Evolutionary conservation across 2,113 vertebrate genomes (phyloP), one percentile per base, ranked within the genome.

Genomic region (Labeo catla): DNA sequence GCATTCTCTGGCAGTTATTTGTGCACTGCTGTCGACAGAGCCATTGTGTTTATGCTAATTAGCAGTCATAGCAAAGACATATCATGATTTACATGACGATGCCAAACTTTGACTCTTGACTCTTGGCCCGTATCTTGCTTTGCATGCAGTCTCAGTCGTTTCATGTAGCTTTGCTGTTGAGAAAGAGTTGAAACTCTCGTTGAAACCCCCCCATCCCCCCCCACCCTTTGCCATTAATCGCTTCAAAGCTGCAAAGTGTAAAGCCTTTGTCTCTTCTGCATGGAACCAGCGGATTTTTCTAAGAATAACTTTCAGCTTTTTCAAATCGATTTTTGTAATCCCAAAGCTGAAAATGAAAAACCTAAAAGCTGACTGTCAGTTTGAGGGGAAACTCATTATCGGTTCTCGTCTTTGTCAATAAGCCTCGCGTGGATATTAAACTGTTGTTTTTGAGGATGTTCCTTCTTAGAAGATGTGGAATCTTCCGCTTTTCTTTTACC

Each of bases 151-250:
- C 50, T 54, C 52, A 54, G 52, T 13, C 50, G 50, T 54, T 54
- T 52, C 4, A 52, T 52, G 50, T 15, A 15, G 50, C 50, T 52
- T 52, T 52, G 50, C 50, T 54, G 52, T 6, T 16, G 47, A 54
- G 49, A 50, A 12, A 50, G 52, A 54, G 54, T n/a, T 91, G 50
- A 8, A 72, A 59, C 86, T 86, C n/a, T n/a, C n/a, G n/a, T n/a
- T n/a, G n/a, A n/a, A n/a, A n/a, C n/a, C n/a, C n/a, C n/a, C n/a
- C n/a, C n/a, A n/a, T n/a, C 87, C 84, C 16, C 16, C 70, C 57
- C 10, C 49, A 86, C 81, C 36, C 57, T 21, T 50, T 45, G 50
- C 21, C 61, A 70, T 79, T 19, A 79, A 59, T 80, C n/a, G 11
- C 73, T 36, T 84, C 65, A 84, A 78, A 79, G 66, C 68, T 23